A percentile compares a stretch with the other conserved stretches of the same genome.
Evolutionary conservation across 2,888 invertebrate genomes (phyloP).

Genomic region (Phyllotreta cruciferae): DNA sequence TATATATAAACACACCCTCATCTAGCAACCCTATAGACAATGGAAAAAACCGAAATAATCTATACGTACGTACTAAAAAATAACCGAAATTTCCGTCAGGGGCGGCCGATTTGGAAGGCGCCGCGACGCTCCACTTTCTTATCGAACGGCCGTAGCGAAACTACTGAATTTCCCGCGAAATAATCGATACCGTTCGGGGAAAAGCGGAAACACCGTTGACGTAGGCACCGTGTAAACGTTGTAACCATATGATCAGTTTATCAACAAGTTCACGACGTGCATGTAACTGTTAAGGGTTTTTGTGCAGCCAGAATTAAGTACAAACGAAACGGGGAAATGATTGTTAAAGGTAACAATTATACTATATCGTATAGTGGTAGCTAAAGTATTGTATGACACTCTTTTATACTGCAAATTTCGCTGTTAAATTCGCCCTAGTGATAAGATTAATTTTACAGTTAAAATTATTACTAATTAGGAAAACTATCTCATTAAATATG

Average conservation of each 20-base stretch:
- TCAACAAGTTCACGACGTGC: constrained; percentile 12
- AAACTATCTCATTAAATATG: no score
- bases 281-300: constrained; percentile 11
- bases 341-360: not conserved
- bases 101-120: not conserved
- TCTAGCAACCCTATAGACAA: not conserved
- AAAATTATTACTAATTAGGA: no score
- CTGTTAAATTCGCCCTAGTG: no score
- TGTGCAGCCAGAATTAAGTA: no score
- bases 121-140: constrained; percentile 16
- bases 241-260: constrained; percentile 12
- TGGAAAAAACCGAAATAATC: not conserved
- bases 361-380: no score
- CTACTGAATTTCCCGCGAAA: constrained; percentile 37
- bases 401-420: no score
- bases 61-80: not conserved
- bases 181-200: constrained; percentile 36
- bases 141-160: constrained; percentile 31
- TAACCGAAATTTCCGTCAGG: not conserved
- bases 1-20: no score
- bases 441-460: no score
- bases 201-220: no score
- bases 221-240: not conserved
- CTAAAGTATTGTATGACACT: no score
- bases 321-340: not conserved